These are phyloP conservation scores for Drosophila obscura DNA, from an alignment of 1,140 invertebrate species.

Conservation along the genomic window DNA sequence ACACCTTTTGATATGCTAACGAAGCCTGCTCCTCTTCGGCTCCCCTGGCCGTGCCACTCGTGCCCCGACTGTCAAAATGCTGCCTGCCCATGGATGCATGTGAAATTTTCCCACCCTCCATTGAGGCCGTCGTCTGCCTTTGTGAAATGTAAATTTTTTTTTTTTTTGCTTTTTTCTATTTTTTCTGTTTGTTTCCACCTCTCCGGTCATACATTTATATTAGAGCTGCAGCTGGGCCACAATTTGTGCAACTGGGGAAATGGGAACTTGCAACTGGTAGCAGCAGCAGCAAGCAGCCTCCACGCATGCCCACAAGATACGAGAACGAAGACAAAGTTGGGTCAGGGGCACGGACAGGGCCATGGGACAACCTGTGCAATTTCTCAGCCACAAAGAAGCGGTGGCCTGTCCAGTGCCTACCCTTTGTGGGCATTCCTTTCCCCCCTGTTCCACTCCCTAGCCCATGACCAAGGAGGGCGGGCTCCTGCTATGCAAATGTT, in stretches of 20 bases:
- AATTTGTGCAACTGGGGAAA: constrained; percentile 37
- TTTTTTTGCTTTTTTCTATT: too few species aligned
- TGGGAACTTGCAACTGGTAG: constrained; percentile 31
- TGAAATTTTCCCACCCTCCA: constrained; percentile 79
- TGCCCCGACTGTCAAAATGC: constrained; percentile 71
- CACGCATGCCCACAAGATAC: constrained; percentile 56
- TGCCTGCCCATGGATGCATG: constrained; percentile 60
- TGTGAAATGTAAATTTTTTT: constrained; percentile 71
- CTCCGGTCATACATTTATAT: constrained; percentile 73
- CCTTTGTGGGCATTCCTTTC: constrained; percentile 45
- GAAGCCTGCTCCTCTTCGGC: constrained; percentile 40
- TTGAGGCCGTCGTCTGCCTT: constrained; percentile 59
- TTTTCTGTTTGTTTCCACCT: constrained; percentile 1
- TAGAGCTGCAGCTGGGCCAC: constrained; percentile 55
- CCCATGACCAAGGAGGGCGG: constrained; percentile 31
- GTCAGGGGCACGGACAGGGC: constrained; percentile 5
- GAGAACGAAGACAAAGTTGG: constrained; percentile 1
- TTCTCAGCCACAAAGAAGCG: constrained; percentile 47
- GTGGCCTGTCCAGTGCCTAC: constrained; percentile 62
- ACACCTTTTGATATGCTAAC: constrained; percentile 82
- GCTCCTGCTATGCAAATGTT: constrained; percentile 53
- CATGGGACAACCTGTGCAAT: constrained; percentile 32
- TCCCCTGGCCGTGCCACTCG: constrained; percentile 11
- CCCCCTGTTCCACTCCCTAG: too few species aligned
- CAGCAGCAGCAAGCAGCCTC: neutral